Base-by-base conservation (phyloP, 2,113 vertebrate species). In the Pycnonotus jocosus region DNA sequence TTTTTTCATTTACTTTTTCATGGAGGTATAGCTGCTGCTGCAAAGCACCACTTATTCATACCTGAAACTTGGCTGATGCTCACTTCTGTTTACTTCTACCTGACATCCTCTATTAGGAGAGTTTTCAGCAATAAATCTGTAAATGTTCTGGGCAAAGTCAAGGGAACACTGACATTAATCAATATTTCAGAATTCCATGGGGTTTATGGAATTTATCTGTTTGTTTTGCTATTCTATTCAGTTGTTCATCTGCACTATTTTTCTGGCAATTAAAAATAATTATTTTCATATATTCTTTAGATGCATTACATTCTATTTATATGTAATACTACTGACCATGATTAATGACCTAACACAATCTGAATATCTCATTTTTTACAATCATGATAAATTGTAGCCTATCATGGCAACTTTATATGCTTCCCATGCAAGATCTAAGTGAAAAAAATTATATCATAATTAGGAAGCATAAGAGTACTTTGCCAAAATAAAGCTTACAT, bases 281-380 rank as follows among this genome's bases (percentile, higher is more conserved):
- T 96, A 79, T 92, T 85, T 95, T 86, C 66, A 65, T 48, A 64
- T 69, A 90, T 91, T 82, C 88, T 88, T 81, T 91, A 94, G 92
- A 92, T 90, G 79, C 81, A 88, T 74, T 84, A 27, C 88, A 93
- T 81, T 84, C 81, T 83, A 77, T 95, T 95, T 96, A 77, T 95
- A 94, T 96, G 65, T 94, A 92, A 47, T 87, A 69, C 28, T 79
- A 14, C 79, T 96, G 94, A 93, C 92, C 90, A 92, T 96, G 96
- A 97, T 97, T 96, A 97, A 97, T 95, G 95, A 95, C 91, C 81
- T 80, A 58, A 74, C 42, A 40, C 73, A 74, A 44, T 76, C 28
- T 88, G 53, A 96, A 77, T 92, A 95, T 86, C 90, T 94, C 76
- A 84, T 87, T 95, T 97, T 96, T 93, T 94, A 90, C 64, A 89